Evolutionary conservation across 2,113 vertebrate genomes (phyloP).

Genomic region (Zosterops borbonicus): DNA sequence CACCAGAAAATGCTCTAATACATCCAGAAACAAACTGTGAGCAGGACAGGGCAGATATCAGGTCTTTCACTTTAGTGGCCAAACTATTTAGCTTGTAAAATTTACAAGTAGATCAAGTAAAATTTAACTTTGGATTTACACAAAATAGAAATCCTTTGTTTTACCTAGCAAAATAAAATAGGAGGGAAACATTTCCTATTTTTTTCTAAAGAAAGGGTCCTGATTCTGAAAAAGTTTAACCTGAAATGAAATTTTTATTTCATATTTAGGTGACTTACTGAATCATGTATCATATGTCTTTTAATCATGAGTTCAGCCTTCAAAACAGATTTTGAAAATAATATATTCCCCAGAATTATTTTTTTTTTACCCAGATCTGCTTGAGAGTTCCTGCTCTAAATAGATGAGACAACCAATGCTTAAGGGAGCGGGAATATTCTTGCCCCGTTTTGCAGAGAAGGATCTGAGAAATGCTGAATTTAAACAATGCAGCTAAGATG

Average conservation of each 20-base stretch:
- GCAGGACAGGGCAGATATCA: background rate
- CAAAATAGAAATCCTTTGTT: background rate
- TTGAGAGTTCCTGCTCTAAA: background rate
- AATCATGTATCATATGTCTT: background rate
- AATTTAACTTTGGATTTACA: background rate
- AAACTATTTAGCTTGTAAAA: background rate
- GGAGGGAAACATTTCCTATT: rapidly evolving
- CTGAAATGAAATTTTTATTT: background rate
- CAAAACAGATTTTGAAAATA: background rate
- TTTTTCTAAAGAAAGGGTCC: background rate
- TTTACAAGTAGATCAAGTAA: background rate
- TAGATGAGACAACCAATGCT: background rate
- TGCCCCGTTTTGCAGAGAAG: background rate
- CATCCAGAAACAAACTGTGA: background rate
- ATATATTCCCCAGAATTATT: background rate
- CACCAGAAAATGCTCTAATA: background rate
- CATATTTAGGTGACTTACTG: background rate
- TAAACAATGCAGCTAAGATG: background rate
- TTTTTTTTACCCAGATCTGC: background rate
- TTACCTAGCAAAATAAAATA: background rate
- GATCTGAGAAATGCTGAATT: background rate
- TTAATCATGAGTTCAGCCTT: background rate
- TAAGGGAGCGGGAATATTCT: background rate
- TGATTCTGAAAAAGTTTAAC: background rate
- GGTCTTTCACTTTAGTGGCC: background rate